Evolutionary conservation across 2,888 invertebrate species (phyloP).

Genomic region (Epirrhoe alternata): DNA sequence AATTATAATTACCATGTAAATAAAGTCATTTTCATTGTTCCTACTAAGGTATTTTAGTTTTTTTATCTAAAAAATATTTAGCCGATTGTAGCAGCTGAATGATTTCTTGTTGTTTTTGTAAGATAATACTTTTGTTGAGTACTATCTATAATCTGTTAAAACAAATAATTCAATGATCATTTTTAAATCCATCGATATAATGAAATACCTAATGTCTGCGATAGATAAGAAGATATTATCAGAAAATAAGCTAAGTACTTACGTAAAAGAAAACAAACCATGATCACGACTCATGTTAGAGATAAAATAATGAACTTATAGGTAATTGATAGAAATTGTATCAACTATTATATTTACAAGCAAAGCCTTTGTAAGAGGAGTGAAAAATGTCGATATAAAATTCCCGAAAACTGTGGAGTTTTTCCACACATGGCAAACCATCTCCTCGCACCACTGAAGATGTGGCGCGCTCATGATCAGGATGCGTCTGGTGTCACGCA

Average conservation of each 20-base stretch:
- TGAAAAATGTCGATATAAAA: neutral
- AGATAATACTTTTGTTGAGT: neutral
- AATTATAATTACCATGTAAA: no score
- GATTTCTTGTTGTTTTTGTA: constrained; percentile 4
- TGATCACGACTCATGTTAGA: no score
- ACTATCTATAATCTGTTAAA: neutral
- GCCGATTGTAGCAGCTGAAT: constrained; percentile 1
- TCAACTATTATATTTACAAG: no score
- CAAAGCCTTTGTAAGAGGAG: no score
- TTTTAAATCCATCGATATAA: neutral
- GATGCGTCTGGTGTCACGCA: constrained; percentile 59
- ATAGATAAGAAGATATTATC: neutral
- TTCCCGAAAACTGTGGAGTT: constrained; percentile 23
- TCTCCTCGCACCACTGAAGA: constrained; percentile 55
- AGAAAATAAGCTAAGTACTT: no score
- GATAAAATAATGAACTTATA: no score
- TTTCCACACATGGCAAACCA: constrained; percentile 39
- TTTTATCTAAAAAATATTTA: no score
- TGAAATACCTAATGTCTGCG: neutral
- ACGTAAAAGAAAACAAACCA: no score
- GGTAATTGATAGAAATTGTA: no score
- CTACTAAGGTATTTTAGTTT: no score
- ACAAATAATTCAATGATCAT: neutral
- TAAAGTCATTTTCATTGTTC: no score
- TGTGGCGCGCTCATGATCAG: constrained; percentile 57